Evolutionary conservation across 2,113 vertebrate genomes (phyloP).

Genomic region (Rissa tridactyla): DNA sequence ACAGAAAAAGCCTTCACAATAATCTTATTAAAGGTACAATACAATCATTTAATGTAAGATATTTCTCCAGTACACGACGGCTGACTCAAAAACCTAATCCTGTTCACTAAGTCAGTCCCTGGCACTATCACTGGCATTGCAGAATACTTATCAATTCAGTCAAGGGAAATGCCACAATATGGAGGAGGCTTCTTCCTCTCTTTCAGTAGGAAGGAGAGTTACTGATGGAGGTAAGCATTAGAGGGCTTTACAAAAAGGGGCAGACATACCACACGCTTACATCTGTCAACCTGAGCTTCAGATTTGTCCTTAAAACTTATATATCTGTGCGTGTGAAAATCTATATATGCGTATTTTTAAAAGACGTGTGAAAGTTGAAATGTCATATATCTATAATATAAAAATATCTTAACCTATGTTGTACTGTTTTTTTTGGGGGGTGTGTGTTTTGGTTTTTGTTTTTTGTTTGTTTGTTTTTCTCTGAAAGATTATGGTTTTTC

Average conservation of each 20-base stretch:
- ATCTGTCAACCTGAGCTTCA: background rate
- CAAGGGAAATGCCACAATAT: background rate
- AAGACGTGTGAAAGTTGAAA: background rate
- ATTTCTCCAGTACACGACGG: background rate
- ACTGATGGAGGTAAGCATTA: background rate
- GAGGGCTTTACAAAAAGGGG: background rate
- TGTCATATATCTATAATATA: background rate
- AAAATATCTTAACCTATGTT: background rate
- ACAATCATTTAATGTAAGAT: background rate
- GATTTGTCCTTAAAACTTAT: background rate
- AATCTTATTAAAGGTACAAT: background rate
- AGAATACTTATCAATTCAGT: background rate
- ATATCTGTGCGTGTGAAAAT: background rate
- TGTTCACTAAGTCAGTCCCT: background rate
- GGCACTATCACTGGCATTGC: background rate
- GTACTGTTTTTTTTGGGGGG: background rate
- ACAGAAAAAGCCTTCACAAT: accelerated
- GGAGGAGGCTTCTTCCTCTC: background rate
- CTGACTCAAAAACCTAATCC: background rate
- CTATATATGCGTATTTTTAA: background rate
- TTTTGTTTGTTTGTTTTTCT: background rate
- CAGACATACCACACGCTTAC: background rate
- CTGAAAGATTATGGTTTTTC: background rate
- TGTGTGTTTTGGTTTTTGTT: background rate
- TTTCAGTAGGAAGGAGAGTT: background rate